Conservation (phyloP, 2,797 vertebrate species). For the Pseudochirops cupreus region DNA sequence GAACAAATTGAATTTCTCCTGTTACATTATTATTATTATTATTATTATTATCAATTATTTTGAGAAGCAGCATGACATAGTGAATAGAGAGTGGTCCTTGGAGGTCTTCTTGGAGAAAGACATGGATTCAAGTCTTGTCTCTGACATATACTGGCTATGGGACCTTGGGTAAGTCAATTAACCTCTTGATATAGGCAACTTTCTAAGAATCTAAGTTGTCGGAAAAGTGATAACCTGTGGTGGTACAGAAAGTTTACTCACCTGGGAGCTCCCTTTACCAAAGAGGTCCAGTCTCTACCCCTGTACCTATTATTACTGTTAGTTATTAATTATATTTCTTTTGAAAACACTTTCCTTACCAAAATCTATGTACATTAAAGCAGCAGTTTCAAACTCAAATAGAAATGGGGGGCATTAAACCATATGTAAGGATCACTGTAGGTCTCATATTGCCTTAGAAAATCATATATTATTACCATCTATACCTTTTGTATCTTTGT, state of each 20-base stretch:
- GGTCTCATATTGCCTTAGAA: not conserved
- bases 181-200: not conserved
- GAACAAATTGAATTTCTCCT: not conserved
- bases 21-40: not conserved
- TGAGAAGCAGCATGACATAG: not conserved
- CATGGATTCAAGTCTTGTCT: not conserved
- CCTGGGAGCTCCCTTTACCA: not conserved
- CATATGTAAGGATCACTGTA: not conserved
- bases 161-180: not conserved
- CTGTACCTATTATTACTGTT: not conserved
- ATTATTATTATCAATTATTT: not conserved
- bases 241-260: not conserved
- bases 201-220: not conserved
- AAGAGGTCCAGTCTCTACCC: not conserved
- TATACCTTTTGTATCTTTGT: not conserved
- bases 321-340: not conserved
- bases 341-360: not conserved
- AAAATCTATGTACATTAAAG: not conserved
- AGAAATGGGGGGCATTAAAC: not conserved
- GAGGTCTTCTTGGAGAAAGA: not conserved
- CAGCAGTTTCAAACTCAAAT: not conserved
- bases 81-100: not conserved
- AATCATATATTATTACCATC: not conserved
- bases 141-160: not conserved
- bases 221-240: not conserved